Evolutionary conservation across 2,888 invertebrate genomes (phyloP).

Genomic region (Drosophila ezoana): DNA sequence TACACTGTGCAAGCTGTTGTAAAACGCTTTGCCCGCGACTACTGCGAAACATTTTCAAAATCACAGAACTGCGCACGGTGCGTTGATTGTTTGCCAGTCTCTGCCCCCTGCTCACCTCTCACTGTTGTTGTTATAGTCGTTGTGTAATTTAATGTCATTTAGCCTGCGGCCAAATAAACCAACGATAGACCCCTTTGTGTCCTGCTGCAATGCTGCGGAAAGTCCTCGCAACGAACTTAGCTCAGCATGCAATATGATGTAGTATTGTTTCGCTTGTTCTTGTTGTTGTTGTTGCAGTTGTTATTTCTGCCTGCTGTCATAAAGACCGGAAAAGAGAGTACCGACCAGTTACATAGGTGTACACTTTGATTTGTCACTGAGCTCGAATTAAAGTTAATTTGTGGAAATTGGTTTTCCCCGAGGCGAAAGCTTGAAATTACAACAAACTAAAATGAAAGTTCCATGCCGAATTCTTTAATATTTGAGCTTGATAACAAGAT

Average conservation of each 20-base stretch:
- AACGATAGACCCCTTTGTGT: slow-evolving; percentile 58
- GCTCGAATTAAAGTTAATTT: slow-evolving; percentile 45
- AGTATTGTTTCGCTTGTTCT: slow-evolving; percentile 33
- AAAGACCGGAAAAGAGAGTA: slow-evolving; percentile 25
- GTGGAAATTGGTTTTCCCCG: slow-evolving; percentile 11
- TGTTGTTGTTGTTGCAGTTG: slow-evolving; percentile 18
- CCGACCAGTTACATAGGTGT: slow-evolving; percentile 30
- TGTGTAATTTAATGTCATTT: slow-evolving; percentile 81
- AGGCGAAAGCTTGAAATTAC: slow-evolving; percentile 9
- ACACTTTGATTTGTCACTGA: slow-evolving; percentile 43
- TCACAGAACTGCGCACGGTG: slow-evolving; percentile 44
- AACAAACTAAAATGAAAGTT: background rate
- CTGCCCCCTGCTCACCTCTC: slow-evolving; percentile 6
- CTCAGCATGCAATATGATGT: slow-evolving; percentile 48
- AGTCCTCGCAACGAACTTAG: slow-evolving; percentile 20
- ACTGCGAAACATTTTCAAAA: slow-evolving; percentile 60
- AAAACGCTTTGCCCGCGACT: slow-evolving; percentile 72
- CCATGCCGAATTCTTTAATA: no score
- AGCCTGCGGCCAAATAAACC: slow-evolving; percentile 81
- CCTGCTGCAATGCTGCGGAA: slow-evolving; percentile 26
- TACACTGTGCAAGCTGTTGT: slow-evolving; percentile 80
- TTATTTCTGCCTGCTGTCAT: slow-evolving; percentile 13
- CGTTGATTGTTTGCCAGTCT: slow-evolving; percentile 43
- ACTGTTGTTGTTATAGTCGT: slow-evolving; percentile 54
- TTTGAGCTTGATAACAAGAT: no score